These are phyloP conservation scores for Octonoba sinensis DNA, from an alignment of 2,888 invertebrate species.

Conservation along the genomic window DNA sequence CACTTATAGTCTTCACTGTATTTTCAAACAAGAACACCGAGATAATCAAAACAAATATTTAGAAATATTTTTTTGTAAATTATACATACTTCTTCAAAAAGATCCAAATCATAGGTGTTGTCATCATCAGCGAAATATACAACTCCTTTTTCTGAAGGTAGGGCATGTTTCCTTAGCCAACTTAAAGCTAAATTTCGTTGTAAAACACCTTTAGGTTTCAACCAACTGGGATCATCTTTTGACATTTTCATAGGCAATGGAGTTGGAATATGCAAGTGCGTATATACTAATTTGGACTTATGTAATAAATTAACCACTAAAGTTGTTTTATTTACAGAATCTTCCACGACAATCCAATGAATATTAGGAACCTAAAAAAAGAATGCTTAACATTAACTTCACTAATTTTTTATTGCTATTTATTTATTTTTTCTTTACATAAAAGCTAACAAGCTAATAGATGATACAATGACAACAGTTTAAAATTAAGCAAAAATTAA, in stretches of 20 bases:
- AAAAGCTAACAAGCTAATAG: too few species aligned
- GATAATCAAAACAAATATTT: too few species aligned
- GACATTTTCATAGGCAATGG: constrained; percentile 80
- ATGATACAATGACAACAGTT: too few species aligned
- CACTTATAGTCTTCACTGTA: too few species aligned
- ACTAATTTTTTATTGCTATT: too few species aligned
- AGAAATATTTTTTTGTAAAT: too few species aligned
- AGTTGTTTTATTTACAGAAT: constrained; percentile 79
- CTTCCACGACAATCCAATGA: constrained; percentile 95
- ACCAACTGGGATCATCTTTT: constrained; percentile 80
- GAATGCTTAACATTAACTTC: too few species aligned
- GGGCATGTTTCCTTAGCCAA: constrained; percentile 68
- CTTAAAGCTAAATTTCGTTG: constrained; percentile 79
- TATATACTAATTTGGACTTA: constrained; percentile 78
- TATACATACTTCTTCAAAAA: constrained; percentile 81
- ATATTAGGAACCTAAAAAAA: constrained; percentile 79
- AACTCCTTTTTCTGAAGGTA: constrained; percentile 76
- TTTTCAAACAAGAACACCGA: too few species aligned
- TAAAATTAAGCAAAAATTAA: not conserved
- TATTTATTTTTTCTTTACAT: too few species aligned
- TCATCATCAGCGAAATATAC: constrained; percentile 98
- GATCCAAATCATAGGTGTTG: constrained; percentile 89
- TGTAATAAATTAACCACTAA: constrained; percentile 82
- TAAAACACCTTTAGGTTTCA: constrained; percentile 87
- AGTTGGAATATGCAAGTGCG: constrained; percentile 79